Base-by-base conservation (phyloP, 2,888 invertebrate species). In the Stenotaenia linearis region DNA sequence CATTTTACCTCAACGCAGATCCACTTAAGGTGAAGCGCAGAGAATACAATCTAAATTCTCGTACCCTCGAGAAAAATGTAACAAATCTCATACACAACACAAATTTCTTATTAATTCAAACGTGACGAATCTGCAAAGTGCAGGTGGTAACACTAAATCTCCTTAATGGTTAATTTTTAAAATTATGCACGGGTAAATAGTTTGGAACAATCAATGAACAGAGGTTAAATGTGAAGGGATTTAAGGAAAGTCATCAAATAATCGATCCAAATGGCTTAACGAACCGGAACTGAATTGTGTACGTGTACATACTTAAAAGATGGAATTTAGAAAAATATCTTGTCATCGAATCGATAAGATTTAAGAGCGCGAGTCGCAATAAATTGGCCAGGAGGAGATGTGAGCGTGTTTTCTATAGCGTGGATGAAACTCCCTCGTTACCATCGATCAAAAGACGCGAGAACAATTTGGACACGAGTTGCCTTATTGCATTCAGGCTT, bases 401-500 rank as follows among this genome's bases (percentile, higher is more conserved):
- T 28, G 69, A 69, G 69, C 23, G 69, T 12, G 69, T 69, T 69
- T 25, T 50, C 50, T 21, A 28, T 69, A 12, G 69, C 28, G 69
- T n/a, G 25, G 69, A 69, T 69, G 69, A 28, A 69, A 69, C 23
- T 69, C 69, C 69, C 69, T 69, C 69, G 69, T 69, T 69, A 69
- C 69, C 69, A 69, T 69, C 69, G 69, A 69, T 69, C 69, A 69
- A 69, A 69, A 69, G 69, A 69, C 69, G 25, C 69, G 69, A 69
- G 69, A 69, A 69, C 69, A 69, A 69, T 69, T 69, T 69, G 69
- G 69, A 69, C 69, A 69, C 28, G 69, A 25, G 69, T 69, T 69
- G 69, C 69, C 69, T 69, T 69, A 69, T 69, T 69, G 69, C 69
- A 69, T 69, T 69, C 69, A 69, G 69, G 69, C 69, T 69, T 28